Evolutionary conservation across 2,113 vertebrate species (phyloP).

Genomic region (Corythoichthys intestinalis): DNA sequence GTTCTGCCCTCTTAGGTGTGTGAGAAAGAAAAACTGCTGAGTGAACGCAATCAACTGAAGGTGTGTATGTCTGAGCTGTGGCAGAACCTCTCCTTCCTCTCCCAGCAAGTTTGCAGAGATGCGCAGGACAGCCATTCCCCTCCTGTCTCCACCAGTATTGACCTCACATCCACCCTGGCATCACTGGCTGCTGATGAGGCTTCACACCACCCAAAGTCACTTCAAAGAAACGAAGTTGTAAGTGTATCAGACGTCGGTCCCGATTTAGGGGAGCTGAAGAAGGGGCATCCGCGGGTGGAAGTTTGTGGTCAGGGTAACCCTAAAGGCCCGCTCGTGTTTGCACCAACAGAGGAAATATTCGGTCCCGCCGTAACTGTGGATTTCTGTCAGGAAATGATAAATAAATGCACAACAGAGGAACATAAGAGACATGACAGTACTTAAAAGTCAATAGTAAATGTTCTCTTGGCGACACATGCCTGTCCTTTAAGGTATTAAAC

Average conservation of each 20-base stretch:
- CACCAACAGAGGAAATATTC: conserved; percentile 78
- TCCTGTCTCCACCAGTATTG: conserved; percentile 76
- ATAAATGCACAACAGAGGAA: conserved; percentile 94
- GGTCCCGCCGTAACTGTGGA: conserved; percentile 89
- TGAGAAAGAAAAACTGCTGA: conserved; percentile 91
- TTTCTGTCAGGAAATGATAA: conserved; percentile 97
- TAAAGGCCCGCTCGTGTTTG: conserved; percentile 69
- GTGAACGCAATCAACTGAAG: conserved; percentile 91
- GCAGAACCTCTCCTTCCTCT: conserved; percentile 94
- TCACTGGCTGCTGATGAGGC: conserved; percentile 68
- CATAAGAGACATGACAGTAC: conserved; percentile 81
- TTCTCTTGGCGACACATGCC: not conserved
- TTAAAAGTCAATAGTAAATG: conserved; percentile 59
- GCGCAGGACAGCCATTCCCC: conserved; percentile 74
- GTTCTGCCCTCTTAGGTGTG: conserved; percentile 69
- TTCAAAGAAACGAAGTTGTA: conserved; percentile 64
- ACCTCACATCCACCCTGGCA: conserved; percentile 60
- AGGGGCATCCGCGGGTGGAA: conserved; percentile 11
- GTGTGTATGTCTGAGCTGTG: conserved; percentile 91
- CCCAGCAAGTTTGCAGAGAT: conserved; percentile 89
- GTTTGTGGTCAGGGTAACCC: conserved; percentile 53
- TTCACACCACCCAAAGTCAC: conserved; percentile 64
- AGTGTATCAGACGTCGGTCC: conserved; percentile 45
- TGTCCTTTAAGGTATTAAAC: conserved; percentile 28
- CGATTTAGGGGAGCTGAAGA: conserved; percentile 42